These are phyloP conservation scores for Carposina sasakii DNA, from an alignment of 1,140 invertebrate species.

Conservation along the genomic window DNA sequence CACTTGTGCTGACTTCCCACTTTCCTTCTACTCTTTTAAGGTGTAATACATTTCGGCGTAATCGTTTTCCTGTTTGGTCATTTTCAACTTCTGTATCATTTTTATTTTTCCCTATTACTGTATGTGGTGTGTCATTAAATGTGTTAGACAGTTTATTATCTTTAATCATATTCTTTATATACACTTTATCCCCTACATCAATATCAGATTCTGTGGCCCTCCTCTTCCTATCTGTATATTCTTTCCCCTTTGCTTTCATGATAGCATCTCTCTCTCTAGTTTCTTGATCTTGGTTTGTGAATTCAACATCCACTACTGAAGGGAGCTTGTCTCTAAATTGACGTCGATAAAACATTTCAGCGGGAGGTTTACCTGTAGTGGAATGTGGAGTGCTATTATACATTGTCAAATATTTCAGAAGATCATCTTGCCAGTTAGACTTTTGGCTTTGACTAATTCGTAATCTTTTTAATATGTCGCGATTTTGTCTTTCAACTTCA, in stretches of 20 bases:
- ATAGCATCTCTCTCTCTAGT: neutral
- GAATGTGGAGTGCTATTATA: conserved; percentile 36
- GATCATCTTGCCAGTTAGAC: conserved; percentile 24
- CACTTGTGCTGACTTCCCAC: too few relatives aligned
- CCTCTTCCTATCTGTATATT: conserved; percentile 4
- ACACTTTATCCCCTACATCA: conserved; percentile 5
- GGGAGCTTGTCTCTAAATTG: conserved; percentile 23
- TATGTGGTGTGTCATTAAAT: too few relatives aligned
- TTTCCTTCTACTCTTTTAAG: too few relatives aligned
- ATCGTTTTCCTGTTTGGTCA: too few relatives aligned
- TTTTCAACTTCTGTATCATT: too few relatives aligned
- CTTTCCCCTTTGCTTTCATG: conserved; percentile 10
- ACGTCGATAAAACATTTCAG: conserved; percentile 37
- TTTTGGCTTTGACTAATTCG: conserved; percentile 19
- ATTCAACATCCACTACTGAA: neutral
- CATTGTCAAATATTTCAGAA: conserved; percentile 29
- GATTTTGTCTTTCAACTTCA: conserved; percentile 36
- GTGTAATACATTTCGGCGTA: too few relatives aligned
- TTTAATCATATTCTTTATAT: conserved; percentile 10
- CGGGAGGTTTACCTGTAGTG: conserved; percentile 33
- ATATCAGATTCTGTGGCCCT: conserved; percentile 1
- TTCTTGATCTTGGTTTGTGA: too few relatives aligned
- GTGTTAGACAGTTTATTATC: conserved; percentile 11
- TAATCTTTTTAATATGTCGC: conserved; percentile 26
- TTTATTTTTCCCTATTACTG: too few relatives aligned